Evolutionary conservation across 2,888 invertebrate genomes (phyloP).

Genomic region (Melinaea menophilus): DNA sequence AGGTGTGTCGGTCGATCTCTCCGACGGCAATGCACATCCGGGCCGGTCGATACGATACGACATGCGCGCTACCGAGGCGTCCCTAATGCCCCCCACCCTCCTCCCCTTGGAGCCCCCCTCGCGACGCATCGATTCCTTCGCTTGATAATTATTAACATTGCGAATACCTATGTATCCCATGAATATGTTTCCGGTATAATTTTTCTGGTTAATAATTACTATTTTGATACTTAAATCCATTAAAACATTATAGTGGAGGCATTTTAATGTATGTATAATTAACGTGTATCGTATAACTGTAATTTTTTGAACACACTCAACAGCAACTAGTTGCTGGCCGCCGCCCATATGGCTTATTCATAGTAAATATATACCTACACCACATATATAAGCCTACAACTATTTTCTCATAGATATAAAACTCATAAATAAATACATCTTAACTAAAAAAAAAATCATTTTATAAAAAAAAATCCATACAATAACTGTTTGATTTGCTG

Average conservation of each 20-base stretch:
- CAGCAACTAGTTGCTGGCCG: no score
- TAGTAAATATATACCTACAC: no score
- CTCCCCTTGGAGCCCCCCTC: slow-evolving; percentile 38
- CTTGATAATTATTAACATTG: slow-evolving; percentile 56
- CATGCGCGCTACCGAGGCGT: slow-evolving; percentile 67
- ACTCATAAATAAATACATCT: no score
- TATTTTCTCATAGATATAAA: no score
- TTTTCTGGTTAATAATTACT: slow-evolving; percentile 9
- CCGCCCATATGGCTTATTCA: no score
- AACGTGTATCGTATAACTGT: background rate
- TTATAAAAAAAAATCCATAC: no score
- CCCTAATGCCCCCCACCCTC: slow-evolving; percentile 46
- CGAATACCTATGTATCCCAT: slow-evolving; percentile 32
- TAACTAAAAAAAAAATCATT: no score
- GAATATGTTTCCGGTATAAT: slow-evolving; percentile 11
- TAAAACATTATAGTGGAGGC: no score
- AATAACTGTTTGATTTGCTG: no score
- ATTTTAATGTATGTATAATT: background rate
- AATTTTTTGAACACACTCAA: no score
- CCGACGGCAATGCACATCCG: slow-evolving; percentile 69
- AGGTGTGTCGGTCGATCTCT: slow-evolving; percentile 64
- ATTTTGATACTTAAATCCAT: background rate
- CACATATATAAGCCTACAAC: no score
- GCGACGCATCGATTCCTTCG: slow-evolving; percentile 67
- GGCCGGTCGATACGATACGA: slow-evolving; percentile 74